phyloP scores from a whole-genome alignment of 2,113 vertebrate species.

The Callopanchax toddi region DNA sequence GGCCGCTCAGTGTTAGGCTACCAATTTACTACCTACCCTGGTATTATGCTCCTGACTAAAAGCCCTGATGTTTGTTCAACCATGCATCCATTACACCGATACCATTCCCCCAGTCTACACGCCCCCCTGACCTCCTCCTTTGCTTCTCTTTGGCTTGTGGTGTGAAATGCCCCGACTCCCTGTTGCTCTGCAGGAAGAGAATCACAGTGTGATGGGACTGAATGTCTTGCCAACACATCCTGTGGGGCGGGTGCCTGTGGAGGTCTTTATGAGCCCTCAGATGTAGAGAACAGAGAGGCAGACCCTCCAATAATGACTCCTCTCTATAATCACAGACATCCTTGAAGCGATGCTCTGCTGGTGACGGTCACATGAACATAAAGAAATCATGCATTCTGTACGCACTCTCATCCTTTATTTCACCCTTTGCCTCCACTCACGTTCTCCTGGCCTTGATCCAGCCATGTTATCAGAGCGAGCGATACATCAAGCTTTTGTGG shows the following conservation, averaged over 20 bases:
- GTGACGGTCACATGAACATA: constrained; percentile 45
- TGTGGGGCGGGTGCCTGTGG: constrained; percentile 49
- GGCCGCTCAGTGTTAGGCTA: constrained; percentile 13
- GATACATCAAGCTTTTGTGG: constrained; percentile 34
- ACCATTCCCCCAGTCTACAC: constrained; percentile 51
- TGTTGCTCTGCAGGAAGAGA: constrained; percentile 65
- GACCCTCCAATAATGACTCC: constrained; percentile 56
- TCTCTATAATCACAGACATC: constrained; percentile 60
- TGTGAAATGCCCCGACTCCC: constrained; percentile 60
- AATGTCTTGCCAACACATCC: constrained; percentile 62
- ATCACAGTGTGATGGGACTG: constrained; percentile 50
- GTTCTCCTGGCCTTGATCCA: constrained; percentile 1
- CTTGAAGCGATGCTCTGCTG: constrained; percentile 44
- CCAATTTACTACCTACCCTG: constrained; percentile 35
- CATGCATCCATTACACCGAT: constrained; percentile 52
- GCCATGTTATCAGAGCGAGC: constrained; percentile 29
- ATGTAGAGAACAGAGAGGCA: constrained; percentile 68
- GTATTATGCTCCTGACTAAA: constrained; percentile 34
- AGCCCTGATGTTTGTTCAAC: constrained; percentile 43
- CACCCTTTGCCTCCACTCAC: constrained; percentile 1
- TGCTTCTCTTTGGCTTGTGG: constrained; percentile 66
- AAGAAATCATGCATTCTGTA: constrained; percentile 14
- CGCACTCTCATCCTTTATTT: constrained; percentile 25
- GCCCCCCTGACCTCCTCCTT: constrained; percentile 51
- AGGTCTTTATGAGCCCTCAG: constrained; percentile 58